Evolutionary conservation across 2,888 invertebrate genomes (phyloP).

Genomic region (Acrobeloides nanus): DNA sequence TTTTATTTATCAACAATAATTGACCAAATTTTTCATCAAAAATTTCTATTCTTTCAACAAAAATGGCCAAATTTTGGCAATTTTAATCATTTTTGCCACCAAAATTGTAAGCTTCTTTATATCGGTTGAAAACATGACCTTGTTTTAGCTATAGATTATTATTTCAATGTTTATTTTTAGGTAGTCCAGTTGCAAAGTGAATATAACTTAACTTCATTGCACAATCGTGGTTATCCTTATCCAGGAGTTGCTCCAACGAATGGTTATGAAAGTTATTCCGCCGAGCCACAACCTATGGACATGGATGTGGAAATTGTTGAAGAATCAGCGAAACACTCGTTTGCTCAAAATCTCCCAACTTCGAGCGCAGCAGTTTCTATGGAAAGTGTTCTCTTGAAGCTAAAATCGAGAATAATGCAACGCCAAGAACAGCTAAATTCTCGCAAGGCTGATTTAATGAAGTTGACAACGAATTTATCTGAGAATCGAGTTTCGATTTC

Average conservation of each 20-base stretch:
- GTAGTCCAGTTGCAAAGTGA: slow-evolving; percentile 32
- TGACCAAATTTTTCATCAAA: too few species aligned
- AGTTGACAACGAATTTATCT: too few species aligned
- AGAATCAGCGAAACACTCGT: too few species aligned
- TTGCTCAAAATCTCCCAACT: too few species aligned
- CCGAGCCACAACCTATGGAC: slow-evolving; percentile 22
- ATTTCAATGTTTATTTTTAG: slow-evolving; percentile 17
- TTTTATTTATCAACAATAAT: too few species aligned
- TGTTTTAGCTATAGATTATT: too few species aligned
- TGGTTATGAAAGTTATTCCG: not conserved
- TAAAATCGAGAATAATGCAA: not conserved
- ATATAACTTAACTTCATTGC: slow-evolving; percentile 13
- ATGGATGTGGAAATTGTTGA: slow-evolving; percentile 43
- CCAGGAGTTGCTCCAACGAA: not conserved
- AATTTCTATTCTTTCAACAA: too few species aligned
- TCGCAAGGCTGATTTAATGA: too few species aligned
- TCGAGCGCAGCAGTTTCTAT: too few species aligned
- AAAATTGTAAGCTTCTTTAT: not conserved
- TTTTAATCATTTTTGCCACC: not conserved
- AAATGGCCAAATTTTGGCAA: slow-evolving; percentile 2
- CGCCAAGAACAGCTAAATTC: slow-evolving; percentile 8
- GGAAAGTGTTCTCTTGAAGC: too few species aligned
- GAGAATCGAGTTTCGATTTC: slow-evolving; percentile 1
- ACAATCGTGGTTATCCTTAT: slow-evolving; percentile 10
- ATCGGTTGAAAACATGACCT: too few species aligned